phyloP scores from a whole-genome alignment of 2,888 invertebrate species.

The Strigamia maritima region DNA sequence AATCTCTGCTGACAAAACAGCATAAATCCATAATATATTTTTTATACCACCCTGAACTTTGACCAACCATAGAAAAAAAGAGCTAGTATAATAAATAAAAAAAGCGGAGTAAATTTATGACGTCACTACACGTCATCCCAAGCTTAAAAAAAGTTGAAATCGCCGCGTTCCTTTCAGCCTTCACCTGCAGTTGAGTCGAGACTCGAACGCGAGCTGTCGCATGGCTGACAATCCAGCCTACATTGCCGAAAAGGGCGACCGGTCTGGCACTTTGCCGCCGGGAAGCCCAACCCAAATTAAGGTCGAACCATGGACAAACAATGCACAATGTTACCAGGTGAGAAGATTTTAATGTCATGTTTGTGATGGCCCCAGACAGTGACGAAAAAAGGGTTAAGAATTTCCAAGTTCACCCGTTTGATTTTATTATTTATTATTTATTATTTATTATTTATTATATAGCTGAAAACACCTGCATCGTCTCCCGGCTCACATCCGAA shows the following conservation, averaged over 20 bases:
- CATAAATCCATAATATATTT: no score
- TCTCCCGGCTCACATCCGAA: constrained; percentile 7
- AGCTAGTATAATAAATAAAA: background rate
- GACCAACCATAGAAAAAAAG: no score
- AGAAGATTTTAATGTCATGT: background rate
- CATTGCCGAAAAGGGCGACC: background rate
- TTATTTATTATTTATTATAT: background rate
- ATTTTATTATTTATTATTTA: background rate
- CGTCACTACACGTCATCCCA: background rate
- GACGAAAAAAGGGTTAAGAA: background rate
- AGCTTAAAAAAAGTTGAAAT: background rate
- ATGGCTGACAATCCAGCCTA: constrained; percentile 17
- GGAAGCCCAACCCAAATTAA: background rate
- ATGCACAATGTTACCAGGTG: background rate
- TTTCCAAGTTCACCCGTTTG: background rate
- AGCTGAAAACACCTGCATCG: constrained; percentile 23
- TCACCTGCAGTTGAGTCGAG: background rate
- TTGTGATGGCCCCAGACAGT: background rate
- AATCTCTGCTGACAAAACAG: no score
- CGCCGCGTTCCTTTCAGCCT: background rate
- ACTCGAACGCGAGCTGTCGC: background rate
- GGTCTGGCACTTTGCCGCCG: background rate
- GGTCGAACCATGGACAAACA: background rate
- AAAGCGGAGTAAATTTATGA: background rate
- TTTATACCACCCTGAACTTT: no score